Base-by-base conservation (phyloP, 2,797 vertebrate species). In the Benthosema pterotum region DNA sequence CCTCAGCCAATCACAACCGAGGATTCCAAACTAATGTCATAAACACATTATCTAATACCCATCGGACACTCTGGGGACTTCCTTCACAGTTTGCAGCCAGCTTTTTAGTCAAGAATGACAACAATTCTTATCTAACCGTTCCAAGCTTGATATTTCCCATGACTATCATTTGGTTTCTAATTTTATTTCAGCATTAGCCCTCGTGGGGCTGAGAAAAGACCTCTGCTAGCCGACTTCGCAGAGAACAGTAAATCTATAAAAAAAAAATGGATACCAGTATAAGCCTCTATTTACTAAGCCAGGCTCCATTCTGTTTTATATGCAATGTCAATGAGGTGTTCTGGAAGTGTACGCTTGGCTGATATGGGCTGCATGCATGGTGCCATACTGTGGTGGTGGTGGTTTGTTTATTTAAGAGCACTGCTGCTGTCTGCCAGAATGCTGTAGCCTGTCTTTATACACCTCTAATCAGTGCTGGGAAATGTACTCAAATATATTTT, bases 301-400 rank as follows among this genome's bases (percentile, higher is more conserved):
- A 57, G 51, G 67, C 55, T 62, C 72, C 67, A 70, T 51, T 52
- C 52, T 58, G 43, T 52, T 71, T 48, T 65, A 64, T 75, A 54
- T 61, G 17, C 3, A n/a, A 51, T 45, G 1, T 22, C n/a, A 28
- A 45, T 22, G 50, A 82, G 56, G 74, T 77, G 71, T 71, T 71
- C 17, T 5, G 11, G 78, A 74, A 77, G 54, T 28, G 52, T 28
- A 54, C 54, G 60, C 69, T 78, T 77, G 71, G 74, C 62, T 69
- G 87, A 88, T 88, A 78, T 83, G 51, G 71, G 57, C 57, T 57
- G n/a, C n/a, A n/a, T n/a, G n/a, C n/a, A n/a, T n/a, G 78, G 77
- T 75, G 65, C 78, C 77, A 22, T 59, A 57, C 65, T 56, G 57
- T 59, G 60, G 32, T 25, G 60, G 32, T 25, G 22, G 22, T 17